phyloP scores from a whole-genome alignment of 2,888 invertebrate species.

The Crematogaster levior region DNA sequence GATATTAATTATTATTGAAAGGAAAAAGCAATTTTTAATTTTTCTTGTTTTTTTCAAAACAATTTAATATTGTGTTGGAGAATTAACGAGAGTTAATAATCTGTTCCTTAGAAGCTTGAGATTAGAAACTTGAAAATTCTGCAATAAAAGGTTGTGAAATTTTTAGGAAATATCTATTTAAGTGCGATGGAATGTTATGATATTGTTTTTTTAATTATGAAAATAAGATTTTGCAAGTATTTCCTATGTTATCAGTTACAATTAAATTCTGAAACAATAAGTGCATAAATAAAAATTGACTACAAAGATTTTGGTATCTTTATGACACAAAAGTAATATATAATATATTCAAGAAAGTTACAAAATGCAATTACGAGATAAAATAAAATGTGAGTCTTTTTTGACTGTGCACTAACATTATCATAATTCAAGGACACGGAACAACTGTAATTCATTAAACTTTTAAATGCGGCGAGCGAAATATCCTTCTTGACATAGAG shows the following conservation, averaged over 20 bases:
- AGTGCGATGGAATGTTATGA: not conserved
- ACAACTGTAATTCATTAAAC: conserved; percentile 19
- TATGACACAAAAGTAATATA: not conserved
- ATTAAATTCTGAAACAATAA: not conserved
- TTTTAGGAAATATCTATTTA: not conserved
- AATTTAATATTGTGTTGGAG: not conserved
- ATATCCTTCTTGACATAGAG: conserved; percentile 23
- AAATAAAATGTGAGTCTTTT: not conserved
- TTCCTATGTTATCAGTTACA: not conserved
- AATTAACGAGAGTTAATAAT: not conserved
- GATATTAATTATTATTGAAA: not conserved
- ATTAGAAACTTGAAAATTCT: not conserved
- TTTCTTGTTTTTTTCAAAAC: not conserved
- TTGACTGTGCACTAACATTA: not conserved
- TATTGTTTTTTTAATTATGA: not conserved
- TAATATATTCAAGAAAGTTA: not conserved
- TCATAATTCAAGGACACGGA: conserved; percentile 17
- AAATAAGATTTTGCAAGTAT: not conserved
- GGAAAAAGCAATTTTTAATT: not conserved
- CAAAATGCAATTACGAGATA: not conserved
- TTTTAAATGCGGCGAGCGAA: conserved; percentile 11
- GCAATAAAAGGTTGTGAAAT: not conserved
- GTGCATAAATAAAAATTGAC: not conserved
- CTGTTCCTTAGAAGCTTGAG: too few relatives aligned
- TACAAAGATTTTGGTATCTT: not conserved